These are phyloP conservation scores for Drosophila eohydei DNA, from an alignment of 2,888 invertebrate species.

Conservation along the genomic window DNA sequence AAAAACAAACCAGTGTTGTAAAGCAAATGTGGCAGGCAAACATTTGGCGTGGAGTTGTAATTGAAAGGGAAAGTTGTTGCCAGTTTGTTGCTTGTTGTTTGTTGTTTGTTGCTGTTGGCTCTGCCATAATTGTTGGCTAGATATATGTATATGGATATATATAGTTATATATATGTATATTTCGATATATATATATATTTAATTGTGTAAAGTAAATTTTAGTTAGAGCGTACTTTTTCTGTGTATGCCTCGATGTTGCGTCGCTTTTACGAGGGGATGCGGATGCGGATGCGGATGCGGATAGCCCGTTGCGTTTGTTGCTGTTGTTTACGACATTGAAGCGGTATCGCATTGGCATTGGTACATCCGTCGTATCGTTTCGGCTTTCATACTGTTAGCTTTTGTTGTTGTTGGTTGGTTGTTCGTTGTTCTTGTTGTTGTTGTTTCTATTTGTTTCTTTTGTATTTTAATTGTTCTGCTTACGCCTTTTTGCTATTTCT, in stretches of 20 bases:
- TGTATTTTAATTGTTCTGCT: conserved; percentile 56
- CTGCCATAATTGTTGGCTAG: neutral
- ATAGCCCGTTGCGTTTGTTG: conserved; percentile 46
- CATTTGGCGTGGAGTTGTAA: neutral
- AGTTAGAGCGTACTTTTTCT: conserved; percentile 51
- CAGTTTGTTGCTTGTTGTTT: conserved; percentile 4
- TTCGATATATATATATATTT: neutral
- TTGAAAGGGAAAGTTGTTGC: conserved; percentile 1
- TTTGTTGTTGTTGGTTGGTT: conserved; percentile 16
- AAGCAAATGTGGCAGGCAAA: conserved; percentile 5
- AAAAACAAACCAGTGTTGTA: neutral
- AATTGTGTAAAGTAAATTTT: conserved; percentile 5
- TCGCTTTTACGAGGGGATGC: conserved; percentile 31
- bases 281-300: conserved; percentile 32
- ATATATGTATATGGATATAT: neutral
- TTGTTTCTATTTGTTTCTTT: conserved; percentile 35
- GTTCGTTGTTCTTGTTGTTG: conserved; percentile 22
- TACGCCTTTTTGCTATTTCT: conserved; percentile 39
- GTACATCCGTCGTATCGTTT: conserved; percentile 62
- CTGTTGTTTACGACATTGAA: conserved; percentile 62
- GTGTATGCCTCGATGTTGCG: conserved; percentile 54
- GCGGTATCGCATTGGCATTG: conserved; percentile 53
- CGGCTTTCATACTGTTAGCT: conserved; percentile 51
- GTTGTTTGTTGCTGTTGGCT: neutral
- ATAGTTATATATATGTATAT: neutral